Percentiles rank a stretch among this genome's conserved stretches.
Conservation (phyloP, 2,888 invertebrate genomes). For the Helicoverpa assulta region DNA sequence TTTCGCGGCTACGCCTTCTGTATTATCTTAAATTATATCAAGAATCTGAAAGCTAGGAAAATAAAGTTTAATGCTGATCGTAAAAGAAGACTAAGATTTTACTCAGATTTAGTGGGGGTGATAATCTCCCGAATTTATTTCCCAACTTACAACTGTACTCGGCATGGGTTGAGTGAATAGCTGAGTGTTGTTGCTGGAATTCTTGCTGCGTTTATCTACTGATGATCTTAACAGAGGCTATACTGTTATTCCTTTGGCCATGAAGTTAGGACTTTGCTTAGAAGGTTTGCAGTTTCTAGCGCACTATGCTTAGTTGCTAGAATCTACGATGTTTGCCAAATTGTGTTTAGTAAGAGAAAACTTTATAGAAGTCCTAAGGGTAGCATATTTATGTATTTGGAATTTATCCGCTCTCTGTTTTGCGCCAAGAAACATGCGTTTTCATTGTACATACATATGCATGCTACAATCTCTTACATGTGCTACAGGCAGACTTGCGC, state of each 20-base stretch:
- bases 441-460: constrained; percentile 37
- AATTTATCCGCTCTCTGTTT: constrained; percentile 30
- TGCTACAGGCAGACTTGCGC: constrained; percentile 42
- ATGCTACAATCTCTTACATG: constrained; percentile 49
- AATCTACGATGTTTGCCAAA: background rate
- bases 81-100: constrained; percentile 57
- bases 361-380: too few relatives aligned
- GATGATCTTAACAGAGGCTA: constrained; percentile 40
- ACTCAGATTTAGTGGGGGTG: constrained; percentile 54
- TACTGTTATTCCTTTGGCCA: constrained; percentile 44
- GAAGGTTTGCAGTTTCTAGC: background rate
- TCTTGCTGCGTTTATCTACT: constrained; percentile 48
- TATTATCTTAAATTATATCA: constrained; percentile 53
- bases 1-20: constrained; percentile 48
- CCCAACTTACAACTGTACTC: constrained; percentile 51
- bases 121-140: constrained; percentile 62
- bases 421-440: constrained; percentile 40
- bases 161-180: constrained; percentile 42
- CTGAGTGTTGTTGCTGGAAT: constrained; percentile 44
- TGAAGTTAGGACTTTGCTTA: constrained; percentile 7
- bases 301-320: background rate
- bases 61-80: constrained; percentile 55
- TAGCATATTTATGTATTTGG: constrained; percentile 14
- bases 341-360: too few relatives aligned
- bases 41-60: constrained; percentile 46